Conservation (phyloP, 1,140 invertebrate species). For the Acromyrmex charruanus region DNA sequence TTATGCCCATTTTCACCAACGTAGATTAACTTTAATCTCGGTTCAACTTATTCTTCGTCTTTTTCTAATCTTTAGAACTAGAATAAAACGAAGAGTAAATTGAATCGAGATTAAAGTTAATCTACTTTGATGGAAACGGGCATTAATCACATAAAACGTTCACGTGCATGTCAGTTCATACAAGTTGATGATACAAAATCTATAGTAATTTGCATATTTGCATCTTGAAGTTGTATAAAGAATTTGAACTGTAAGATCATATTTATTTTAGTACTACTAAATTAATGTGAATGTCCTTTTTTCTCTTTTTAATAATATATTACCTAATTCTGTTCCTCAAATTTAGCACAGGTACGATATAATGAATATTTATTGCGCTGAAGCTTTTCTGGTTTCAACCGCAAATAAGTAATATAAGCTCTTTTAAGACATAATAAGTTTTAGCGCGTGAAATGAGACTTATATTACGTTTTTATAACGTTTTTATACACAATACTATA, state of each 20-base stretch:
- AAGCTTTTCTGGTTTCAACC: conserved; percentile 5
- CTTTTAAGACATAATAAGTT: neutral
- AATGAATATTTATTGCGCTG: conserved; percentile 2
- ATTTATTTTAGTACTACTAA: neutral
- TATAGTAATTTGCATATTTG: conserved; percentile 32
- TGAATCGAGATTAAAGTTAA: no score
- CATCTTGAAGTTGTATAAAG: conserved; percentile 17
- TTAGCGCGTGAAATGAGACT: neutral
- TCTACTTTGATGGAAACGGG: no score
- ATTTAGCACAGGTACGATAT: neutral
- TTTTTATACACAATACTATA: conserved; percentile 22
- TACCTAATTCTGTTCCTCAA: neutral
- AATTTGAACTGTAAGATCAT: neutral
- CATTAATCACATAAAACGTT: conserved; percentile 22
- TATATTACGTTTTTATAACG: neutral
- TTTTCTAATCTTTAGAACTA: no score
- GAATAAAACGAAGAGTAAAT: no score
- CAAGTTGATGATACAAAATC: conserved; percentile 49
- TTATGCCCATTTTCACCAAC: no score
- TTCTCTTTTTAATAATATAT: neutral
- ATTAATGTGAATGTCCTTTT: neutral
- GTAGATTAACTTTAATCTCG: no score
- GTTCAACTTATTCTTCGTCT: no score
- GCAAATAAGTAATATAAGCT: conserved; percentile 12
- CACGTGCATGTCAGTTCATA: conserved; percentile 85